Percentiles rank a stretch among this genome's conserved stretches.
Conservation (phyloP, 2,113 vertebrate species). For the Istiophorus platypterus region DNA sequence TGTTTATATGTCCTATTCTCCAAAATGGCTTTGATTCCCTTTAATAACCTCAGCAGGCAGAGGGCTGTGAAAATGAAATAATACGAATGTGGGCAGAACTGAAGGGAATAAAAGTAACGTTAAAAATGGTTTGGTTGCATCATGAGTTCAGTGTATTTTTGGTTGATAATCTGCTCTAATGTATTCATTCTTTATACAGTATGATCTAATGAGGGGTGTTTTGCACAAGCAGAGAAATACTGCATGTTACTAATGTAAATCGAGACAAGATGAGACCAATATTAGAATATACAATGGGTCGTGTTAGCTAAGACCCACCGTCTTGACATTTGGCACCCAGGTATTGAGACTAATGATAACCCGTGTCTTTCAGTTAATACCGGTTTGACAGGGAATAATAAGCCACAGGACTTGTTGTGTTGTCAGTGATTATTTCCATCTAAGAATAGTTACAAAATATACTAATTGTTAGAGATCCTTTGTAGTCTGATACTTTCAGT, state of each 20-base stretch:
- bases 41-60: conserved; percentile 8
- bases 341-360: not conserved
- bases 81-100: not conserved
- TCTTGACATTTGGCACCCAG: no score
- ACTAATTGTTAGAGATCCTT: not conserved
- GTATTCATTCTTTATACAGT: not conserved
- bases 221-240: not conserved
- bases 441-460: no score
- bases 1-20: conserved; percentile 40
- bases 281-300: not conserved
- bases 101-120: conserved; percentile 4
- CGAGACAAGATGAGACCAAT: not conserved
- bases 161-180: not conserved
- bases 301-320: not conserved
- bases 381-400: not conserved
- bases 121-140: conserved; percentile 9
- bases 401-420: not conserved
- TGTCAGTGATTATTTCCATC: not conserved
- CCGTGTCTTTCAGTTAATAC: not conserved
- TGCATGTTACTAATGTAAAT: not conserved
- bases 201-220: not conserved
- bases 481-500: not conserved
- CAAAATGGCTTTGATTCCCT: conserved; percentile 23
- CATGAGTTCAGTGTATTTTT: not conserved
- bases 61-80: not conserved